phyloP scores from a whole-genome alignment of 2,797 vertebrate species.

The Apogon talboti region DNA sequence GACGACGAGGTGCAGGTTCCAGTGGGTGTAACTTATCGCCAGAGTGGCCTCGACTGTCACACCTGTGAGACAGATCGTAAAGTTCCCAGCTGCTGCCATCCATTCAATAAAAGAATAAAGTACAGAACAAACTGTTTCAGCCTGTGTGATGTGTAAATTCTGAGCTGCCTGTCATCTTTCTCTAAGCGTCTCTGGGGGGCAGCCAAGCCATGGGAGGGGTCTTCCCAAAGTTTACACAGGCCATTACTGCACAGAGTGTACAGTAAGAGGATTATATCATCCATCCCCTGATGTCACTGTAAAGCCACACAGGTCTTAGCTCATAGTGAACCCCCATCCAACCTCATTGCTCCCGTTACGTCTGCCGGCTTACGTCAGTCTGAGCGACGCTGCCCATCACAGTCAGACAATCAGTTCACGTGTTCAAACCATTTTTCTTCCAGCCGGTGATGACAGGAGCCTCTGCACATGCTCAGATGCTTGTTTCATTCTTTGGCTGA shows the following conservation, averaged over 20 bases:
- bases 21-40: conserved; percentile 35
- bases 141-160: conserved; percentile 43
- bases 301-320: conserved; percentile 57
- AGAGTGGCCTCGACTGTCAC: conserved; percentile 9
- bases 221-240: conserved; percentile 44
- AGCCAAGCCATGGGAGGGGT: conserved; percentile 34
- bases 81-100: conserved; percentile 55
- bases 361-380: conserved; percentile 7
- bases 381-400: conserved; percentile 17
- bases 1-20: conserved; percentile 31
- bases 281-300: conserved; percentile 76
- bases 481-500: conserved; percentile 24
- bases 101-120: conserved; percentile 45
- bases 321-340: conserved; percentile 15
- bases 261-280: conserved; percentile 79
- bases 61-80: conserved; percentile 45
- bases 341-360: conserved; percentile 7
- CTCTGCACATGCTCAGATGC: conserved; percentile 56
- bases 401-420: conserved; percentile 40
- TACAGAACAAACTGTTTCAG: conserved; percentile 30
- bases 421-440: conserved; percentile 34
- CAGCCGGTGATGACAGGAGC: conserved; percentile 35
- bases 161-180: conserved; percentile 33
- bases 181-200: conserved; percentile 1
- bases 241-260: conserved; percentile 48